Conservation (phyloP, 1,140 invertebrate species). For the Pantala flavescens region DNA sequence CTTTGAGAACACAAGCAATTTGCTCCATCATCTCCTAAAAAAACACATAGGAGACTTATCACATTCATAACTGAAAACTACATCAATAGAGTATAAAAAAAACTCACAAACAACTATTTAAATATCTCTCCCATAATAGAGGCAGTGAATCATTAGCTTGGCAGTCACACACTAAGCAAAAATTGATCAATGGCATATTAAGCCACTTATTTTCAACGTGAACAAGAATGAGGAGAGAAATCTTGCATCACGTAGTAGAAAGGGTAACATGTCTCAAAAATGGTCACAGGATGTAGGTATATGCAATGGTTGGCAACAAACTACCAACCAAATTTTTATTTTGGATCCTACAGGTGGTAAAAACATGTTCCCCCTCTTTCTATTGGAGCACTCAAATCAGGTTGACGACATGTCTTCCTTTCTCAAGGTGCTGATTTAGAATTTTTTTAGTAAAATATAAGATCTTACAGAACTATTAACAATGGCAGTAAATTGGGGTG, state of each 20-base stretch:
- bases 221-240: background rate
- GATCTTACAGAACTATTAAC: background rate
- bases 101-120: background rate
- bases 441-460: background rate
- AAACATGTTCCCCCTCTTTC: background rate
- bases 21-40: background rate
- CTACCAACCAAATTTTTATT: background rate
- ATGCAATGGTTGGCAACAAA: background rate
- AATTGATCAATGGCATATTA: background rate
- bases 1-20: background rate
- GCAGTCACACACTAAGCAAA: background rate
- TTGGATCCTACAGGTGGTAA: background rate
- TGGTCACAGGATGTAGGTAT: background rate
- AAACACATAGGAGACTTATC: background rate
- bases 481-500: background rate
- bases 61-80: constrained; percentile 2
- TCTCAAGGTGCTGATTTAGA: background rate
- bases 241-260: background rate
- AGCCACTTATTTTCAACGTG: background rate
- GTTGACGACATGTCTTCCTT: background rate
- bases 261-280: background rate
- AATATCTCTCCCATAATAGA: background rate
- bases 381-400: background rate
- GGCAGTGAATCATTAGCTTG: constrained; percentile 4
- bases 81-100: constrained; percentile 3